These are phyloP conservation scores for Platichthys flesus DNA, from an alignment of 2,113 vertebrate species.

Conservation along the genomic window DNA sequence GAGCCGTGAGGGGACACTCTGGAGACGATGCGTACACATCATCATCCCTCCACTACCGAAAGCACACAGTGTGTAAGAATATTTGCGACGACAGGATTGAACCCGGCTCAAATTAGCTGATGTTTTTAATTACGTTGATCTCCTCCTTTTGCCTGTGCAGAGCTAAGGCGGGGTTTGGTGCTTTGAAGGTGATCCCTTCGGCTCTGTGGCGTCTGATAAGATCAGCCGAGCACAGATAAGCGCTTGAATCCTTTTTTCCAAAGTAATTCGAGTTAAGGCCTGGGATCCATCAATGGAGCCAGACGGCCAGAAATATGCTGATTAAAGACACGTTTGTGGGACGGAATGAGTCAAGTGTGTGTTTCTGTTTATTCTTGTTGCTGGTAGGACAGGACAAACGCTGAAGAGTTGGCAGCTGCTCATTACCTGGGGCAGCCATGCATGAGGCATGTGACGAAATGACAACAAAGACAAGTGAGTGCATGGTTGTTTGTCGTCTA, in stretches of 20 bases:
- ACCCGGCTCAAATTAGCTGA: slow-evolving; percentile 22
- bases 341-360: too few relatives aligned
- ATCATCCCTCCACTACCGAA: slow-evolving; percentile 28
- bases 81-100: slow-evolving; percentile 29
- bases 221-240: slow-evolving; percentile 26
- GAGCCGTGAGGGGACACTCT: slow-evolving; percentile 30
- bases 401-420: slow-evolving; percentile 30
- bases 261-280: slow-evolving; percentile 27
- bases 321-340: neutral
- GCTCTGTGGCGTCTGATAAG: slow-evolving; percentile 42
- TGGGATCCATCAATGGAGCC: slow-evolving; percentile 31
- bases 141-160: slow-evolving; percentile 17
- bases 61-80: slow-evolving; percentile 13
- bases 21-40: slow-evolving; percentile 19
- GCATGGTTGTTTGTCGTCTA: slow-evolving; percentile 2
- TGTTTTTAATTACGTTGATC: slow-evolving; percentile 27
- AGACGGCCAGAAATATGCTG: neutral
- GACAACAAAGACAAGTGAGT: slow-evolving; percentile 27
- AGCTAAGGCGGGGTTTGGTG: slow-evolving; percentile 13
- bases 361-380: slow-evolving; percentile 4
- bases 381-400: neutral
- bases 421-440: slow-evolving; percentile 31
- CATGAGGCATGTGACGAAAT: slow-evolving; percentile 16
- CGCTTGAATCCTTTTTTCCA: slow-evolving; percentile 7
- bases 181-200: slow-evolving; percentile 55